Evolutionary conservation across 2,797 vertebrate genomes (phyloP), one percentile per base, ranked within the genome.

Genomic region (Crocidura indochinensis): DNA sequence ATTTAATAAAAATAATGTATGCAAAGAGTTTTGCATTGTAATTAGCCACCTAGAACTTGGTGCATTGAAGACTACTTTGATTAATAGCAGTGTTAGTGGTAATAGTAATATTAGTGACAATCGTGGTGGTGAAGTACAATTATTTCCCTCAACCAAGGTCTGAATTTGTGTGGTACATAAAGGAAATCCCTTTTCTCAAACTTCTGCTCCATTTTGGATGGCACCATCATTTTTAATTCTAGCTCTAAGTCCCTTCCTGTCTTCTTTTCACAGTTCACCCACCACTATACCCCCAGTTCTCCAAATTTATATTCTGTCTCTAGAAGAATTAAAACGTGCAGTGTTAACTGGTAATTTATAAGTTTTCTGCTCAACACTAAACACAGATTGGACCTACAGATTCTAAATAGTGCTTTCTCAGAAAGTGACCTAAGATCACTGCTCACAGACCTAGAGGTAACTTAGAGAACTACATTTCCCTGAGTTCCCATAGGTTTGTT

Each of bases 1-100:
- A 47, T 19, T 79, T 78, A 88, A 74, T 53, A 49, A 81, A 91
- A 49, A 90, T 84, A 71, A 44, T 68, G 27, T 2, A 31, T 82
- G 11, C 12, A 9, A 71, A 71, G 29, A 56, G 20, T 26, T 76
- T 46, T 84, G 31, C 60, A 62, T 3, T 22, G 46, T 49, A 0
- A 27, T 47, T 49, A 38, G 12, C 60, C 60, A 27, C 44, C 60
- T 10, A 31, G 29, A 44, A 31, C 31, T 69, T 9, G 4, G 14
- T 44, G 10, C 44, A 2, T 17, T 38, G 53, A 8, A 71, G n/a
- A 14, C 20, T 51, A 12, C 38, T 53, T 11, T 6, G 0, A 11
- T n/a, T n/a, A 24, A 26, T 19, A 4, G 44, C 9, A 12, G 51
- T 64, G 5, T n/a, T 68, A 17, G 31, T 68, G 26, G 26, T 51